Conservation (phyloP, 2,113 vertebrate genomes). For the Naja naja region DNA sequence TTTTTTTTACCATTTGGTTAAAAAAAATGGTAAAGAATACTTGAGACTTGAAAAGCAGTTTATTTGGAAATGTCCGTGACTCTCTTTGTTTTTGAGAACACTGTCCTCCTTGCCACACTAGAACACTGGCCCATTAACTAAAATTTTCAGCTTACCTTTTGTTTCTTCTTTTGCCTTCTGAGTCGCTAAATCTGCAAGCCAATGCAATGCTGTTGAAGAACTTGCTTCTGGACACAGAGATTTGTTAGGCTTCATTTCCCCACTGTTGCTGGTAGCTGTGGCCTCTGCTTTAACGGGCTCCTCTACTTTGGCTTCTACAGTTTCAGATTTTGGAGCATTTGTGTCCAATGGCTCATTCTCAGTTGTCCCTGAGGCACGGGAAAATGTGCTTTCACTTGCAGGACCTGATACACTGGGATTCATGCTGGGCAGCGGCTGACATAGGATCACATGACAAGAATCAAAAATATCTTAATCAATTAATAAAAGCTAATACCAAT, state of each 20-base stretch:
- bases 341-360: conserved; percentile 58
- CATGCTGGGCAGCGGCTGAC: conserved; percentile 70
- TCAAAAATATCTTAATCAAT: conserved; percentile 1
- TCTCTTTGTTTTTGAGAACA: background rate
- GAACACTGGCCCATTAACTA: background rate
- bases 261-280: conserved; percentile 62
- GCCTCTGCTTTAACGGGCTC: conserved; percentile 68
- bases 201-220: conserved; percentile 92
- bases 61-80: background rate
- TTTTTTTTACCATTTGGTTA: background rate
- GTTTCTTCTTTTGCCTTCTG: conserved; percentile 98
- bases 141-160: conserved; percentile 78
- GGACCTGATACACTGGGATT: conserved; percentile 68
- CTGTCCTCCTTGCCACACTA: background rate
- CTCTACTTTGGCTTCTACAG: conserved; percentile 66
- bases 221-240: conserved; percentile 78
- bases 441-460: background rate
- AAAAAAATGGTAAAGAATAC: background rate
- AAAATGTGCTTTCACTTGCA: conserved; percentile 69
- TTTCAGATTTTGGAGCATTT: conserved; percentile 67
- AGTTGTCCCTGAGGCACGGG: conserved; percentile 62
- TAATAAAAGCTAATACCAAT: background rate
- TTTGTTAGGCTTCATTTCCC: conserved; percentile 79
- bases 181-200: conserved; percentile 95
- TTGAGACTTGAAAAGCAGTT: background rate